Evolutionary conservation across 2,797 vertebrate species (phyloP).

Genomic region (Neomorphus geoffroyi): DNA sequence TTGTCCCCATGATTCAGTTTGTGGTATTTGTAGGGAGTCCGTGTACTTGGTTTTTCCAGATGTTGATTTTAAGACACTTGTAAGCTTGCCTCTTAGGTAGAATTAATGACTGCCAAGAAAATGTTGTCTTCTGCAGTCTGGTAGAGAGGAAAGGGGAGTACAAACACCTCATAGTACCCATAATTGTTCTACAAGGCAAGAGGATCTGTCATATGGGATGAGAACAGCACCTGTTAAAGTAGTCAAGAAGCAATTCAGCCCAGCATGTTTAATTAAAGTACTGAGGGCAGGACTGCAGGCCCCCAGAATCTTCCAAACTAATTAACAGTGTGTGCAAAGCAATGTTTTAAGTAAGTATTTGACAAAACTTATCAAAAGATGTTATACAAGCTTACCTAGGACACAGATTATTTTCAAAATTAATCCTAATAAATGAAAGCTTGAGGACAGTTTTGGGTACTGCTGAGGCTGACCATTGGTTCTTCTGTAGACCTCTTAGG

Average conservation of each 20-base stretch:
- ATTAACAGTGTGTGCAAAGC: not conserved
- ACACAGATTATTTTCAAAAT: not conserved
- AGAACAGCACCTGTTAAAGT: not conserved
- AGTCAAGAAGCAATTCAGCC: not conserved
- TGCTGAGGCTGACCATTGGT: not conserved
- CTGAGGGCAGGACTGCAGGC: not conserved
- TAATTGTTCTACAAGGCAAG: constrained; percentile 40
- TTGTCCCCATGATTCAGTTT: constrained; percentile 25
- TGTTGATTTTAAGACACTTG: constrained; percentile 26
- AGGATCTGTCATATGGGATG: not conserved
- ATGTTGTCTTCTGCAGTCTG: constrained; percentile 35
- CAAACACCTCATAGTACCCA: not conserved
- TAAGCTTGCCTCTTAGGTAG: not conserved
- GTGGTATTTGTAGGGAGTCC: constrained; percentile 15
- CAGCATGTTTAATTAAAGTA: not conserved
- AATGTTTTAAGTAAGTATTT: not conserved
- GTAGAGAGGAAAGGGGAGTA: not conserved
- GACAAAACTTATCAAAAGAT: not conserved
- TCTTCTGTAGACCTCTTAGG: not conserved
- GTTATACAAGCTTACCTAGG: not conserved
- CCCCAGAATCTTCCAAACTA: not conserved
- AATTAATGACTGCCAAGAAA: constrained; percentile 33
- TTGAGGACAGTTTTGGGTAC: not conserved
- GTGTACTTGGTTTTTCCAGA: constrained; percentile 45
- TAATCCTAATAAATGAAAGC: not conserved